Evolutionary conservation across 2,797 vertebrate genomes (phyloP).

Genomic region (Pteronotus mesoamericanus): DNA sequence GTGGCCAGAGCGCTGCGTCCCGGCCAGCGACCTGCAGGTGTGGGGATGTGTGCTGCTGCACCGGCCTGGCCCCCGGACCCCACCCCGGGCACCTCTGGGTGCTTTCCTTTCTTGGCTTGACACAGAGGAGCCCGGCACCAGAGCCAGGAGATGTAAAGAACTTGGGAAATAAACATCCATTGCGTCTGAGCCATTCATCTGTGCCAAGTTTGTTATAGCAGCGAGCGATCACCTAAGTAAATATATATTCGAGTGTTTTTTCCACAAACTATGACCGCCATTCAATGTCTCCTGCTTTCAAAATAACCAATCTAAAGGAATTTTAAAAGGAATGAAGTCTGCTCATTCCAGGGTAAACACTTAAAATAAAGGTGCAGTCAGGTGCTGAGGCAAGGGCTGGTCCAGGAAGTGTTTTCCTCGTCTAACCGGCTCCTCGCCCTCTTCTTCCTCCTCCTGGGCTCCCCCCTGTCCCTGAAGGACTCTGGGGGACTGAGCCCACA

Average conservation of each 20-base stretch:
- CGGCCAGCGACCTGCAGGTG: rapidly evolving
- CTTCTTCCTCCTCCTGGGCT: not conserved
- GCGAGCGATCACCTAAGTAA: not conserved
- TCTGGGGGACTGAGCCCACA: too few relatives aligned
- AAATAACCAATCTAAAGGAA: not conserved
- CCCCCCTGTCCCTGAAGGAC: not conserved
- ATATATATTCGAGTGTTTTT: rapidly evolving
- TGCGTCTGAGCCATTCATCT: not conserved
- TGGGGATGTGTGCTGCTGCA: not conserved
- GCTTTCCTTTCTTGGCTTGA: not conserved
- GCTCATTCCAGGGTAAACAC: not conserved
- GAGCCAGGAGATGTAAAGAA: not conserved
- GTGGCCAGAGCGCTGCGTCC: rapidly evolving
- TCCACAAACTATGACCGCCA: not conserved
- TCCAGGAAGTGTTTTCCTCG: rapidly evolving
- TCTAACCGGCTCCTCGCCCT: not conserved
- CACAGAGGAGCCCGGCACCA: not conserved
- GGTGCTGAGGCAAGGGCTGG: not conserved
- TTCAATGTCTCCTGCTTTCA: not conserved
- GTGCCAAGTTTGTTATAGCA: not conserved
- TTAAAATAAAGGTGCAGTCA: not conserved
- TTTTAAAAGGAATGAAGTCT: not conserved
- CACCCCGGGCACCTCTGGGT: not conserved
- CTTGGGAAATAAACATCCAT: too few relatives aligned
- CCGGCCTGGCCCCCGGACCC: not conserved